Evolutionary conservation across 2,888 invertebrate species (phyloP), one percentile per base, ranked within the genome.

Genomic region (Diogma glabrata): DNA sequence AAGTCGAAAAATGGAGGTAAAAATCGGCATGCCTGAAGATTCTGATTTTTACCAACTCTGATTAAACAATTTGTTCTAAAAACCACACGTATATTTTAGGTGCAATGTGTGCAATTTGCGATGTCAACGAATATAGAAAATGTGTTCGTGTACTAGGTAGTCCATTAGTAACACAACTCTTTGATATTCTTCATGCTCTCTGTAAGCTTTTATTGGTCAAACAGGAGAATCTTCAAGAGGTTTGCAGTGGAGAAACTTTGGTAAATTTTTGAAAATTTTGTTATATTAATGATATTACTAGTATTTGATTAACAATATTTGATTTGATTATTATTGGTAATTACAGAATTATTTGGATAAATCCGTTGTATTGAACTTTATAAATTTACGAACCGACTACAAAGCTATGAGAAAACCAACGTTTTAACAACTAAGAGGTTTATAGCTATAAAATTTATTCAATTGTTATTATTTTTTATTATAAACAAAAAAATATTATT

Each of bases 41-140:
- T n/a, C n/a, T n/a, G n/a, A n/a, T n/a, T n/a, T n/a, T n/a, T n/a
- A n/a, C n/a, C n/a, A n/a, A n/a, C n/a, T n/a, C n/a, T n/a, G n/a
- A n/a, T n/a, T n/a, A n/a, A n/a, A n/a, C n/a, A n/a, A n/a, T n/a
- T n/a, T n/a, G n/a, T n/a, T n/a, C n/a, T n/a, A n/a, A n/a, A n/a
- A n/a, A n/a, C n/a, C n/a, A n/a, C n/a, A n/a, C n/a, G n/a, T n/a
- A n/a, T n/a, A n/a, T n/a, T n/a, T n/a, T n/a, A n/a, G 95, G 87
- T 51, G 96, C 96, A 1, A 93, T 99, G 90, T 85, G 93, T 66
- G 92, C 91, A 3, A 93, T 99, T 60, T 96, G 95, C 71, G 99
- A 99, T 75, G 88, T 99, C 59, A 95, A 95, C 63, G 96, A 96
- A 70, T 97, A 97, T 69, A 78, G 95, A 17, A 87, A 88, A 59